Percentiles rank a stretch among this genome's conserved stretches.
These are phyloP conservation scores for Promerops cafer DNA, from an alignment of 2,113 vertebrate genomes.

Conservation along the genomic window DNA sequence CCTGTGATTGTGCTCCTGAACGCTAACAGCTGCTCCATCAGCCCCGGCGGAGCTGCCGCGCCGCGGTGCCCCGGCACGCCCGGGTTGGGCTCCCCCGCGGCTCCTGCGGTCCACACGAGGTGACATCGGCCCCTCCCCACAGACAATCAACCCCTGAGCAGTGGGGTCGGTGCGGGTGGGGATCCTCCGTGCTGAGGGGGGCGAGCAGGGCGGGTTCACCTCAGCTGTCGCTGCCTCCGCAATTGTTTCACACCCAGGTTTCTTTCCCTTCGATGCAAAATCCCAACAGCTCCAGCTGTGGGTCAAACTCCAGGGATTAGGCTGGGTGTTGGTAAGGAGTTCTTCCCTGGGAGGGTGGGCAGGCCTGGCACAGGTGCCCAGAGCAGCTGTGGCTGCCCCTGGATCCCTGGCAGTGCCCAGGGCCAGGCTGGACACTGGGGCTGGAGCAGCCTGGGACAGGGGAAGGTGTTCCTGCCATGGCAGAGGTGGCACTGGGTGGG, in stretches of 20 bases:
- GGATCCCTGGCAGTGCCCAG: not conserved
- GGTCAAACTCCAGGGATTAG: not conserved
- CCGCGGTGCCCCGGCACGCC: not conserved
- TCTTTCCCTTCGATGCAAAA: rapidly evolving
- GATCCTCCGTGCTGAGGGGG: not conserved
- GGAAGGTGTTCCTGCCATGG: not conserved
- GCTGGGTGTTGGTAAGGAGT: not conserved
- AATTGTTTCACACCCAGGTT: not conserved
- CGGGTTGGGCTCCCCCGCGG: too few species aligned
- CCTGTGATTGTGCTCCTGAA: too few species aligned
- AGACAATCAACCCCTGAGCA: not conserved
- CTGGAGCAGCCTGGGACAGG: not conserved
- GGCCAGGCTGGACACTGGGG: not conserved
- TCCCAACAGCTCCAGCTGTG: not conserved
- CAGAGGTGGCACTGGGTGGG: not conserved
- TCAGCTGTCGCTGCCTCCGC: not conserved
- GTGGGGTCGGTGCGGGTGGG: not conserved
- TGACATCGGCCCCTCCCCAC: not conserved
- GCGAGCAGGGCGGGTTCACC: not conserved
- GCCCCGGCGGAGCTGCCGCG: too few species aligned
- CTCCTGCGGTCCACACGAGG: not conserved
- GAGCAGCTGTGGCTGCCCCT: not conserved
- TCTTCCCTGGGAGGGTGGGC: not conserved
- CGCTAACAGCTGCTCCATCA: too few species aligned
- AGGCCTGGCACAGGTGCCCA: not conserved